These are phyloP conservation scores for Agrypnia vestita DNA, from an alignment of 1,140 invertebrate genomes.

Conservation along the genomic window DNA sequence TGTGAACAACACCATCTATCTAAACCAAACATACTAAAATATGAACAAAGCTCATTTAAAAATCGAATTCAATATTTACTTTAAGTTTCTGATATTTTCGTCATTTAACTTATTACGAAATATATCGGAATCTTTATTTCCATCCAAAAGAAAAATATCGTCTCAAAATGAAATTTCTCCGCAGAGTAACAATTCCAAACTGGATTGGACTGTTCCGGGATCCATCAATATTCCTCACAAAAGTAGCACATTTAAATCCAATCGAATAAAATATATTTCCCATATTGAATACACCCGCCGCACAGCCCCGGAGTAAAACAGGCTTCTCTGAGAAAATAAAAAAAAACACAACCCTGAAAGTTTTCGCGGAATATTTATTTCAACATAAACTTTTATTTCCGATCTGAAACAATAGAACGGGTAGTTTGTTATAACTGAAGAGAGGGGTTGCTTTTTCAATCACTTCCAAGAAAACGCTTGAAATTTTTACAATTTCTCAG, in stretches of 20 bases:
- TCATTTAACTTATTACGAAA: too few relatives aligned
- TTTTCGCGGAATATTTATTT: slow-evolving; percentile 40
- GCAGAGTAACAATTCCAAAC: background rate
- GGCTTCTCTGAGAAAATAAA: slow-evolving; percentile 13
- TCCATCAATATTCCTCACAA: slow-evolving; percentile 24
- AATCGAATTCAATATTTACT: too few relatives aligned
- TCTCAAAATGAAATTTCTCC: background rate
- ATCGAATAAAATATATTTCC: slow-evolving; percentile 35
- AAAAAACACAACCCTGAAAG: slow-evolving; percentile 32
- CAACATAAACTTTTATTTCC: slow-evolving; percentile 31
- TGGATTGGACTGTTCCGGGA: slow-evolving; percentile 9
- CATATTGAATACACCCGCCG: slow-evolving; percentile 7
- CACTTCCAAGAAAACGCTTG: background rate
- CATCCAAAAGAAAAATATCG: too few relatives aligned
- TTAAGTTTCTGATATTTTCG: too few relatives aligned
- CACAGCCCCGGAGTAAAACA: background rate
- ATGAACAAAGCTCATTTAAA: too few relatives aligned
- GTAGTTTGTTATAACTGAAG: slow-evolving; percentile 52
- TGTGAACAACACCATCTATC: too few relatives aligned
- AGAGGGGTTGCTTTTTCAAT: background rate
- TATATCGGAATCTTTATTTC: too few relatives aligned
- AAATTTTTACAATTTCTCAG: too few relatives aligned
- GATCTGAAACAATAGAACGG: slow-evolving; percentile 45
- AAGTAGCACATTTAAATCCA: slow-evolving; percentile 28
- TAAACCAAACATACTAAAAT: too few relatives aligned